Evolutionary conservation across 1,140 invertebrate species (phyloP).

Genomic region (Pseudomyrmex dendroicus): DNA sequence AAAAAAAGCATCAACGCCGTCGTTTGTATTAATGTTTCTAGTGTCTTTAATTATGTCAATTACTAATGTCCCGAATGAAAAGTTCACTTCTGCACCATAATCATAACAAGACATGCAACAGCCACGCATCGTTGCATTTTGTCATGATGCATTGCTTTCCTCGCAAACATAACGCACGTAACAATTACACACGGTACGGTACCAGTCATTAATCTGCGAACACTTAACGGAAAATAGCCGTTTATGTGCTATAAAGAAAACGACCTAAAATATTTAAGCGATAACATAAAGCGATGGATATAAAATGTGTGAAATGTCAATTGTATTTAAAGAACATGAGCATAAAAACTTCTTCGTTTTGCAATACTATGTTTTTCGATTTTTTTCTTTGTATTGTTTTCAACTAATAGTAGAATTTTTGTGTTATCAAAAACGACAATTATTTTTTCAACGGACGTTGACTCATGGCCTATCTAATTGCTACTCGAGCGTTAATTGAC

Average conservation of each 20-base stretch:
- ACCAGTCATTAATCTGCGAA: conserved; percentile 23
- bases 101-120: conserved; percentile 49
- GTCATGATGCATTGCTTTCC: conserved; percentile 50
- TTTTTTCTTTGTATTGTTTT: neutral
- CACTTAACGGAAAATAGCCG: conserved; percentile 24
- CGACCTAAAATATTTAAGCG: neutral
- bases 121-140: conserved; percentile 24
- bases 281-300: neutral
- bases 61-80: conserved; percentile 55
- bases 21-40: conserved; percentile 14
- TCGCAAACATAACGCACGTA: conserved; percentile 12
- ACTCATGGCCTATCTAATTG: conserved; percentile 56
- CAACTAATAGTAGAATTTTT: neutral
- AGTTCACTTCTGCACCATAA: conserved; percentile 63
- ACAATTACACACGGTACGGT: conserved; percentile 38
- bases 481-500: conserved; percentile 58
- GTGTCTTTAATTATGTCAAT: conserved; percentile 58
- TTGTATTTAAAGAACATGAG: too few species aligned
- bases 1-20: neutral
- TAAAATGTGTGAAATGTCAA: neutral
- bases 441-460: conserved; percentile 22
- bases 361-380: neutral
- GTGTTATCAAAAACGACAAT: conserved; percentile 11
- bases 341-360: neutral
- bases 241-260: neutral